Conservation (phyloP, 2,113 vertebrate species). For the Oreochromis tanganicae region DNA sequence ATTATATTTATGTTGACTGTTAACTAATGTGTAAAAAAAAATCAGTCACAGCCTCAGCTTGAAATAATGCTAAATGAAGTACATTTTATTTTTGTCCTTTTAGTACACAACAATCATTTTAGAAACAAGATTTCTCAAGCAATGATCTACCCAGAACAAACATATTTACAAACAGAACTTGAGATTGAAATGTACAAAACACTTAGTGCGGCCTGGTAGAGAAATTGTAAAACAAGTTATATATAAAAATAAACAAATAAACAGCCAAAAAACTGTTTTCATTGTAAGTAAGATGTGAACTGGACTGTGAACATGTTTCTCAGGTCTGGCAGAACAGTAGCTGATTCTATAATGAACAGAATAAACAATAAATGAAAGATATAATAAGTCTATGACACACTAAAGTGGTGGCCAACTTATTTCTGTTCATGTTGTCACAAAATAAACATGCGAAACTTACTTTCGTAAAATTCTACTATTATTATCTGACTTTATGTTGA, state of each 20-base stretch:
- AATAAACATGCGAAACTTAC: conserved; percentile 16
- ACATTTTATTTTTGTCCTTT: conserved; percentile 77
- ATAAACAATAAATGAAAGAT: conserved; percentile 35
- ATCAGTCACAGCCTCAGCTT: conserved; percentile 67
- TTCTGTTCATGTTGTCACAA: conserved; percentile 13
- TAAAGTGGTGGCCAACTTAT: conserved; percentile 5
- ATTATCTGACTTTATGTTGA: conserved; percentile 15
- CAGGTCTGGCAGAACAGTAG: conserved; percentile 24
- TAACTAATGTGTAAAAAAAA: conserved; percentile 9
- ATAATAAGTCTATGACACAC: conserved; percentile 31
- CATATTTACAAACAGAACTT: conserved; percentile 75
- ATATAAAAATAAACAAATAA: conserved; percentile 37
- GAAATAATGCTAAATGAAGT: conserved; percentile 78
- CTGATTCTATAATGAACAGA: conserved; percentile 34
- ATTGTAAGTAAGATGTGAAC: conserved; percentile 32
- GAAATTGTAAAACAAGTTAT: conserved; percentile 47
- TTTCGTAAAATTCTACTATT: conserved; percentile 19
- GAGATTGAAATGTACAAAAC: conserved; percentile 70
- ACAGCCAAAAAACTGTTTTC: conserved; percentile 11
- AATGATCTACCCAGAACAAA: conserved; percentile 73
- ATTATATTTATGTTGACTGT: not conserved
- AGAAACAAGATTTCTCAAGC: conserved; percentile 76
- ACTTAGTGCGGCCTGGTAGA: conserved; percentile 58
- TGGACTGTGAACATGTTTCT: conserved; percentile 31
- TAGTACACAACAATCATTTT: conserved; percentile 78